Conservation (phyloP, 1,140 invertebrate species). For the Varroa destructor region DNA sequence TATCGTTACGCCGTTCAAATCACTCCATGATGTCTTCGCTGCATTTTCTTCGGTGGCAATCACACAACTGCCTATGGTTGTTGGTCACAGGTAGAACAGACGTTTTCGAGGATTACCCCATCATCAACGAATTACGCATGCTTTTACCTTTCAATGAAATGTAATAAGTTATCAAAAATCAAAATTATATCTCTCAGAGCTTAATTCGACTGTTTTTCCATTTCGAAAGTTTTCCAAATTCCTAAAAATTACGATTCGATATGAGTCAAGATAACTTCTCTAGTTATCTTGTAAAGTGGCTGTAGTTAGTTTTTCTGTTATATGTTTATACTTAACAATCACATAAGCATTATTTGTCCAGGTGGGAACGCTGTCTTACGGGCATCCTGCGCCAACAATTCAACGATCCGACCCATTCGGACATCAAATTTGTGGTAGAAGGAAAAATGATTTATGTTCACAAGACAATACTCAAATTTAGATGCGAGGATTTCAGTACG, state of each 20-base stretch:
- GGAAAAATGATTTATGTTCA: constrained; percentile 53
- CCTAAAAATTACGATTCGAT: not conserved
- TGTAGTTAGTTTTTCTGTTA: not conserved
- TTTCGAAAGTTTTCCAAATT: not conserved
- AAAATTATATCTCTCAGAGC: not conserved
- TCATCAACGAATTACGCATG: constrained; percentile 41
- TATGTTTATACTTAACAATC: not conserved
- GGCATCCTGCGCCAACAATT: constrained; percentile 32
- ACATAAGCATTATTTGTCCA: not conserved
- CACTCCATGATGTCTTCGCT: constrained; percentile 52
- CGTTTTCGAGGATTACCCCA: not conserved
- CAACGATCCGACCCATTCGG: constrained; percentile 37
- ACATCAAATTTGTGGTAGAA: constrained; percentile 51
- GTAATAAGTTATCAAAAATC: constrained; percentile 36
- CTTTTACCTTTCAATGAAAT: constrained; percentile 41
- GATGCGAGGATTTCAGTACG: constrained; percentile 52
- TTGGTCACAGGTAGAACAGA: constrained; percentile 39
- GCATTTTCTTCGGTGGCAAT: constrained; percentile 50
- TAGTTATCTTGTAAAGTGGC: not conserved
- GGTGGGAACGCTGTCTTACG: constrained; percentile 17
- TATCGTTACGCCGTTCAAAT: constrained; percentile 46
- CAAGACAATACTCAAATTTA: constrained; percentile 46
- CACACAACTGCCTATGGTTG: constrained; percentile 48
- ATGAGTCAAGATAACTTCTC: not conserved
- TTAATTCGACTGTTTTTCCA: not conserved